phyloP scores from a whole-genome alignment of 2,113 vertebrate species.

The Phaethornis superciliosus region DNA sequence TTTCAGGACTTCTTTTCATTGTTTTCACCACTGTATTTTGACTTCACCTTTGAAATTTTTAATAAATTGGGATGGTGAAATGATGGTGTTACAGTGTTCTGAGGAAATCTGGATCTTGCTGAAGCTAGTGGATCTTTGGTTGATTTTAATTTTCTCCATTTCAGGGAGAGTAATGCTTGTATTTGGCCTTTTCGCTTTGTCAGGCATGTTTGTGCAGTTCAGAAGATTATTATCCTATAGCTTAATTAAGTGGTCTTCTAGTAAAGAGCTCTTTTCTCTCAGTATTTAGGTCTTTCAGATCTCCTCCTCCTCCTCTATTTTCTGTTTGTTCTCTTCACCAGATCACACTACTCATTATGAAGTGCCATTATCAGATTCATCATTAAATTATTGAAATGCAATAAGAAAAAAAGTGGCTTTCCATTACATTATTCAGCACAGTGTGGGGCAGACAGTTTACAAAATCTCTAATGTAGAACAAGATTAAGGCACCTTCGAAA shows the following conservation, averaged over 20 bases:
- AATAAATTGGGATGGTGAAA: background rate
- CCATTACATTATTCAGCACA: background rate
- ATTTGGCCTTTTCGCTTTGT: background rate
- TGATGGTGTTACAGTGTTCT: background rate
- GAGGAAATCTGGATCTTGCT: background rate
- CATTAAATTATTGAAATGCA: background rate
- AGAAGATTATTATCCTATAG: background rate
- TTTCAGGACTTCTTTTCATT: background rate
- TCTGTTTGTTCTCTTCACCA: background rate
- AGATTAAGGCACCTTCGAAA: background rate
- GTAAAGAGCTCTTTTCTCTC: background rate
- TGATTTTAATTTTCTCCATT: background rate
- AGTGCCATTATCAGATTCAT: background rate
- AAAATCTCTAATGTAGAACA: background rate
- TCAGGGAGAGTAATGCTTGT: background rate
- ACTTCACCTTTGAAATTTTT: background rate
- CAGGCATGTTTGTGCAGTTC: background rate
- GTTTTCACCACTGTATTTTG: background rate
- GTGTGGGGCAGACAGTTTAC: background rate
- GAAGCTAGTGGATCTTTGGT: background rate
- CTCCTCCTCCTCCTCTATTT: background rate
- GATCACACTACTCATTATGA: background rate
- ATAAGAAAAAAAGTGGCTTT: background rate
- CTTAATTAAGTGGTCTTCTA: background rate
- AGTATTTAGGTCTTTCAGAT: background rate